These are phyloP conservation scores for Thamnophis elegans DNA, from an alignment of 2,797 vertebrate species.

Conservation along the genomic window DNA sequence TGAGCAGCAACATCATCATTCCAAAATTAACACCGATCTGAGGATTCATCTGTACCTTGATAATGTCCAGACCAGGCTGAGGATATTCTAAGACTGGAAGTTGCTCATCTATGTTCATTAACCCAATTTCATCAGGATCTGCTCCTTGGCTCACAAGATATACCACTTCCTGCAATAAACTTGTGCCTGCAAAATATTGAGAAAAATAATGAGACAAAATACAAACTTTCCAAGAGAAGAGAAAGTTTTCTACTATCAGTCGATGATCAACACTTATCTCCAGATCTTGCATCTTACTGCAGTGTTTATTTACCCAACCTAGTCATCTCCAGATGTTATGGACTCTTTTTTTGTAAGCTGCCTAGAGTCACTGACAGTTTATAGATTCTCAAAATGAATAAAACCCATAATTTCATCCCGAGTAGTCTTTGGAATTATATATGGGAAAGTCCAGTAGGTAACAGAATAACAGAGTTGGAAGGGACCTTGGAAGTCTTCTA, in stretches of 20 bases:
- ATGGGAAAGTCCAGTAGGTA: background rate
- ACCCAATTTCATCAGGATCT: conserved; percentile 94
- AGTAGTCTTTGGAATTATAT: background rate
- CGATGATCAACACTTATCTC: background rate
- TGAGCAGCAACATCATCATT: background rate
- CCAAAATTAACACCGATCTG: conserved; percentile 14
- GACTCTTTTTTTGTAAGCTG: background rate
- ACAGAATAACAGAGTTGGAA: background rate
- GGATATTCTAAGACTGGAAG: conserved; percentile 97
- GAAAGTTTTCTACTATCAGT: background rate
- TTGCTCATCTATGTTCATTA: conserved; percentile 99
- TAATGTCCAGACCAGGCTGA: conserved; percentile 94
- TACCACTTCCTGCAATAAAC: conserved; percentile 95
- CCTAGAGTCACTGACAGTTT: background rate
- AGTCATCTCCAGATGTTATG: background rate
- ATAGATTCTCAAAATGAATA: background rate
- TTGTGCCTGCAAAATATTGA: conserved; percentile 79
- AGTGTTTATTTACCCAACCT: background rate
- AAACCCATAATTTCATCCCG: background rate
- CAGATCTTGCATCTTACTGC: background rate
- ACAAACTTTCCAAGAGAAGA: conserved; percentile 45
- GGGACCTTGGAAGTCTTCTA: background rate
- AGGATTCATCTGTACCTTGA: conserved; percentile 80
- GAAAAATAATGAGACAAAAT: conserved; percentile 43
- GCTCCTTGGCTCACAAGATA: conserved; percentile 97